Evolutionary conservation across 2,113 vertebrate species (phyloP).

Genomic region (Platichthys flesus): DNA sequence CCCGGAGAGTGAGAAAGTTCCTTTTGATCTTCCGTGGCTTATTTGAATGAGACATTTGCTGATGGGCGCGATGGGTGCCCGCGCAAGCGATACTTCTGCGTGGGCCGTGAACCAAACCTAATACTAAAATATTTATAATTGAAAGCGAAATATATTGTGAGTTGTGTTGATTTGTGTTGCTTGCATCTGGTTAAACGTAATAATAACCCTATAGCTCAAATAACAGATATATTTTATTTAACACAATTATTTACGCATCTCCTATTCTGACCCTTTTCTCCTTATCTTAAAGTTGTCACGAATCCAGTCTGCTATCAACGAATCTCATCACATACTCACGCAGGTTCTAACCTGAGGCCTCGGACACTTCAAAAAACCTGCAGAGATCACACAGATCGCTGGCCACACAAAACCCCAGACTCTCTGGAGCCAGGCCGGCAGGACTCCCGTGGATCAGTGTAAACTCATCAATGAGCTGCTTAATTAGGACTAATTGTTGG

Average conservation of each 20-base stretch:
- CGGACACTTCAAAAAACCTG: conserved; percentile 44
- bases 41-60: conserved; percentile 52
- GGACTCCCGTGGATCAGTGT: conserved; percentile 75
- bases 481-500: conserved; percentile 84
- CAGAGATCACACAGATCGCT: conserved; percentile 25
- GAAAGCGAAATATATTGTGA: background rate
- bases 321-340: conserved; percentile 47
- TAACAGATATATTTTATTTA: background rate
- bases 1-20: conserved; percentile 66
- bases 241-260: background rate
- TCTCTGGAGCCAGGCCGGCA: conserved; percentile 84
- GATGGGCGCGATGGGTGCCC: background rate
- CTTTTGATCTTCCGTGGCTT: conserved; percentile 69
- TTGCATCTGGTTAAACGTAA: background rate
- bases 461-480: conserved; percentile 81
- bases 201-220: background rate
- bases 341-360: conserved; percentile 17
- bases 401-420: conserved; percentile 81
- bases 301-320: conserved; percentile 30
- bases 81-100: background rate
- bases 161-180: background rate
- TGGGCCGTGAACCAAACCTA: background rate
- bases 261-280: too few species aligned
- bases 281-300: background rate
- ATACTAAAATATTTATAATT: background rate